Conservation (phyloP, 2,113 vertebrate genomes). For the Perca schrenkii region DNA sequence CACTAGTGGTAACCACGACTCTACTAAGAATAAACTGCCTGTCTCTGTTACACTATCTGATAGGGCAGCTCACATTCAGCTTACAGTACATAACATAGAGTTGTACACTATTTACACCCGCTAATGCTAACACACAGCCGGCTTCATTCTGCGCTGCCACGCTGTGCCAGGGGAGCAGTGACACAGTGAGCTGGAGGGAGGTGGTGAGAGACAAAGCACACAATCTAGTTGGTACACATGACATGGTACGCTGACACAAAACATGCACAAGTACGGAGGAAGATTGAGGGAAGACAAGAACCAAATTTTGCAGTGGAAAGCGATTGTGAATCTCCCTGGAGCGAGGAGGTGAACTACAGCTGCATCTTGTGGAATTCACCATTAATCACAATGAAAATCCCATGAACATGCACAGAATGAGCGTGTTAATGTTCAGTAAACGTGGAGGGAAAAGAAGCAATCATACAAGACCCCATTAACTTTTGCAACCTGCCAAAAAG, state of each 20-base stretch:
- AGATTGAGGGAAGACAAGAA: conserved; percentile 19
- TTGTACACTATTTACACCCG: conserved; percentile 55
- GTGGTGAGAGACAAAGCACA: conserved; percentile 42
- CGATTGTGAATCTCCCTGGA: conserved; percentile 47
- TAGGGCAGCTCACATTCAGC: conserved; percentile 70
- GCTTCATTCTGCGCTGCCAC: conserved; percentile 41
- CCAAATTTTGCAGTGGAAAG: conserved; percentile 57
- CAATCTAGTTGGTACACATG: conserved; percentile 46
- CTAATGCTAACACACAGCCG: conserved; percentile 43
- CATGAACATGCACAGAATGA: conserved; percentile 5
- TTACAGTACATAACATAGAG: conserved; percentile 65
- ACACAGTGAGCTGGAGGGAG: conserved; percentile 34
- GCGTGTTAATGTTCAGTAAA: neutral
- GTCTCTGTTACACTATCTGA: conserved; percentile 62
- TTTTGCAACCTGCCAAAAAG: conserved; percentile 41
- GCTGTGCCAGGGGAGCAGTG: conserved; percentile 59
- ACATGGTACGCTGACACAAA: conserved; percentile 60
- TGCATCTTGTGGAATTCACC: conserved; percentile 37
- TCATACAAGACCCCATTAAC: conserved; percentile 45
- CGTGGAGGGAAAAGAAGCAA: no score
- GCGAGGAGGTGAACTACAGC: conserved; percentile 40
- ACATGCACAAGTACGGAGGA: conserved; percentile 40
- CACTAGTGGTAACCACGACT: conserved; percentile 52
- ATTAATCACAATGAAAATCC: conserved; percentile 33
- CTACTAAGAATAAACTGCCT: conserved; percentile 70